Evolutionary conservation across 2,888 invertebrate genomes (phyloP), one percentile per base, ranked within the genome.

Genomic region (Phaonia tiefii): DNA sequence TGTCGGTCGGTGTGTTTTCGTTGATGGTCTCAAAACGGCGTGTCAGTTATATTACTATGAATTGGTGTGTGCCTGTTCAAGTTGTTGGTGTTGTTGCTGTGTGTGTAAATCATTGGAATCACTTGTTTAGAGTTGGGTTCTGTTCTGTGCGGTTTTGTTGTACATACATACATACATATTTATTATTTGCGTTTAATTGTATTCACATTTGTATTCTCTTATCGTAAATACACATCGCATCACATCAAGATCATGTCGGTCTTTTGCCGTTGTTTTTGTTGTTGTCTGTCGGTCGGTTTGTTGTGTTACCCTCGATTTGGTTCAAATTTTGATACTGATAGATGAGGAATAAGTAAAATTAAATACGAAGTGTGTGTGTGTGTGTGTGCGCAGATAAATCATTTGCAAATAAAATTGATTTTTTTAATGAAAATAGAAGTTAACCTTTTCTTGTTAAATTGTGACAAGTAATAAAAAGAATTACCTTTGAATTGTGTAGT

Each of bases 211-310:
- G 46, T 37, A 67, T 67, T 25, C 80, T 25, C 80, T 69, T 67
- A 67, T 63, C 72, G 66, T 54, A 77, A 79, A 76, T 81, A 84
- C 85, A 31, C 86, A 86, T 86, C 86, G 85, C 82, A 81, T 37
- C 31, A 31, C 63, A 63, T 42, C 63, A 63, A 63, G 63, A 63
- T 63, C 63, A 63, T 63, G 63, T 63, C 42, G n/a, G n/a, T n/a
- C n/a, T 37, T 49, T 37, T 60, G 31, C 31, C 15, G 17, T 39
- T 42, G 20, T 42, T 63, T 8, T 1, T 63, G 13, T 31, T 58
- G 58, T 63, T 63, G 37, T 8, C 37, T 31, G 31, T 31, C 4
- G 3, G 31, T 31, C 31, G 31, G 31, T 31, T 31, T 3, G 51
- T 22, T 20, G 51, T 51, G 51, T 20, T 20, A 20, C 46, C 51